Evolutionary conservation across 2,113 vertebrate genomes (phyloP).

Genomic region (Caranx ignobilis): DNA sequence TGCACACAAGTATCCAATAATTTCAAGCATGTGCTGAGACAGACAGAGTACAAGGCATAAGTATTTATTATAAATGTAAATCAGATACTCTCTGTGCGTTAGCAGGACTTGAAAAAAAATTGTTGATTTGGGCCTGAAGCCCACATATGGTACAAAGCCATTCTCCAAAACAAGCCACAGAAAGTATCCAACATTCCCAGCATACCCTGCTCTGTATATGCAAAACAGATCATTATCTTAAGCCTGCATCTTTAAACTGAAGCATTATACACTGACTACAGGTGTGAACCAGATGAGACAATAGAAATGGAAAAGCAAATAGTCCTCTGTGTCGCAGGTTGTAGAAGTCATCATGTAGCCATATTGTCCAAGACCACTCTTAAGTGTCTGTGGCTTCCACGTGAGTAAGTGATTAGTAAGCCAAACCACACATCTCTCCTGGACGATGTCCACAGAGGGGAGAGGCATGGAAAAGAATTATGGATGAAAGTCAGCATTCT

Average conservation of each 20-base stretch:
- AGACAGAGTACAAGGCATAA: conserved; percentile 31
- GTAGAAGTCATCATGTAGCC: conserved; percentile 41
- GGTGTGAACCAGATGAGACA: conserved; percentile 50
- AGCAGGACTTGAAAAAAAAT: conserved; percentile 9
- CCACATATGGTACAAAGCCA: conserved; percentile 56
- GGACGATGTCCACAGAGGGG: conserved; percentile 65
- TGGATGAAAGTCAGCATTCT: conserved; percentile 70
- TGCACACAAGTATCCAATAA: conserved; percentile 6
- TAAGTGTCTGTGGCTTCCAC: conserved; percentile 66
- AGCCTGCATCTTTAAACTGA: conserved; percentile 40
- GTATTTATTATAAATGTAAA: conserved; percentile 50
- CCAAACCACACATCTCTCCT: conserved; percentile 60
- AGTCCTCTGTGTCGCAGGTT: conserved; percentile 49
- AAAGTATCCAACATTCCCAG: conserved; percentile 47
- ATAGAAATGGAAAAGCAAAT: conserved; percentile 50
- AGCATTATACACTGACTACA: conserved; percentile 39
- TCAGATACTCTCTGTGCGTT: conserved; percentile 52
- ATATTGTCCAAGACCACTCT: conserved; percentile 31
- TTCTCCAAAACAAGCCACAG: conserved; percentile 46
- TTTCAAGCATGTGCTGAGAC: conserved; percentile 22
- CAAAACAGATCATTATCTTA: conserved; percentile 43
- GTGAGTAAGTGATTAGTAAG: conserved; percentile 47
- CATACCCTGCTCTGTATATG: conserved; percentile 34
- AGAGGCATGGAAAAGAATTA: conserved; percentile 47
- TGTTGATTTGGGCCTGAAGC: conserved; percentile 23